Evolutionary conservation across 2,797 vertebrate genomes (phyloP), one percentile per base, ranked within the genome.

Genomic region (Alca torda): DNA sequence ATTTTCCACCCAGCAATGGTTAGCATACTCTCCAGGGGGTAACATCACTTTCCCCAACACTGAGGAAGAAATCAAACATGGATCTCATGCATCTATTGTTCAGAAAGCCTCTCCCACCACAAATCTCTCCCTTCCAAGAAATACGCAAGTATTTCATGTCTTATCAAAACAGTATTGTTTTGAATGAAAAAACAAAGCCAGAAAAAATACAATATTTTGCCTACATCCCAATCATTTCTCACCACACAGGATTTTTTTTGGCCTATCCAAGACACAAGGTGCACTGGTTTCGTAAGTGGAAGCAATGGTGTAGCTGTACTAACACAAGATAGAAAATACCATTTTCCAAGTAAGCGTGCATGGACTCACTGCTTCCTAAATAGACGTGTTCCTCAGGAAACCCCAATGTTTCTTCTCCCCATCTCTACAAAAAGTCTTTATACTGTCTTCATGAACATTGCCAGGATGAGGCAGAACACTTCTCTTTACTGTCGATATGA

Each of bases 401-500:
- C 4, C 39, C 39, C 50, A 80, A 6, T 4, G 23, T 81, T 39
- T 53, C 67, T 67, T 51, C 43, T 51, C n/a, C 23, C 10, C 28
- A 28, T 16, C 43, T 48, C 64, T 51, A 67, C 23, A 41, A 53
- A 35, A 35, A 53, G 11, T 20, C 45, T 23, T n/a, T 28, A 80
- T 33, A 10, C 53, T 56, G 21, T 20, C 37, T 43, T 45, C 23
- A 9, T 10, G 24, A 68, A 54, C 4, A 1, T 46, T 65, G 61
- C 61, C 16, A 56, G 17, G 13, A 57, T 20, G 8, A 92, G 18
- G 4, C 56, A 39, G 21, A 73, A 80, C 56, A 53, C 24, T 50
- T 68, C 53, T n/a, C 37, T 85, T 67, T 11, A 1, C 11, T 1
- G 0, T 0, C 3, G 3, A 25, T 14, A 11, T 3, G 5, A 74